phyloP scores from a whole-genome alignment of 2,888 invertebrate genomes.

The Epinotia ramella region DNA sequence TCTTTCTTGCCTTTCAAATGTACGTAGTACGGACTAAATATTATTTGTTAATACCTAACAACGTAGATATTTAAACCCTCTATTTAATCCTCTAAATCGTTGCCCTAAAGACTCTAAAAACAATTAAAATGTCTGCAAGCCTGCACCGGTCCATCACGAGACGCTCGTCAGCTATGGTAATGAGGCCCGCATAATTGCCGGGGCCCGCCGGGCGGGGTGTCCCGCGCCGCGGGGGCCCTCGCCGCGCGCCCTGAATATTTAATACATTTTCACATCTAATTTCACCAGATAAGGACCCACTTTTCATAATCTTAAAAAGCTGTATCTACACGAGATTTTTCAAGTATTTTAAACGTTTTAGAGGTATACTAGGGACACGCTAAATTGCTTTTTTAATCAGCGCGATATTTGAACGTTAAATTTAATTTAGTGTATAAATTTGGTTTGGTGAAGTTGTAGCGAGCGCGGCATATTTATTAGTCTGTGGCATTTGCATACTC shows the following conservation, averaged over 20 bases:
- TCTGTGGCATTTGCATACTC: slow-evolving; percentile 9
- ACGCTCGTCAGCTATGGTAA: slow-evolving; percentile 25
- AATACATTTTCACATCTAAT: slow-evolving; percentile 36
- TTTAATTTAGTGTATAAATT: slow-evolving; percentile 25
- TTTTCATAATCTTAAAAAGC: slow-evolving; percentile 5
- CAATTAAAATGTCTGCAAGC: slow-evolving; percentile 9
- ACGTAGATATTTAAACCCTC: neutral
- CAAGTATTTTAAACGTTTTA: neutral
- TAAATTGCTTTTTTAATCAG: slow-evolving; percentile 24
- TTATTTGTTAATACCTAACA: too few relatives aligned
- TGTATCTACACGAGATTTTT: neutral
- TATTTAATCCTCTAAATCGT: neutral
- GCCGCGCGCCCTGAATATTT: slow-evolving; percentile 25
- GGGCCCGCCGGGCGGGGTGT: neutral
- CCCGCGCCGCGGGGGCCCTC: neutral
- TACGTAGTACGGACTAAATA: too few relatives aligned
- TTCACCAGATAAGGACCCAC: slow-evolving; percentile 22
- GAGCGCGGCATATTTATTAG: slow-evolving; percentile 19
- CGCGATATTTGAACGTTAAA: slow-evolving; percentile 19
- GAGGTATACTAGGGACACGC: neutral
- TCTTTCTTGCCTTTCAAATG: too few relatives aligned
- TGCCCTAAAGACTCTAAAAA: slow-evolving; percentile 4
- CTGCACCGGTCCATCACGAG: slow-evolving; percentile 7
- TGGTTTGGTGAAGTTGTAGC: neutral
- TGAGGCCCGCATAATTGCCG: slow-evolving; percentile 12